phyloP scores from a whole-genome alignment of 2,888 invertebrate genomes.

The Phyto melanocephala region DNA sequence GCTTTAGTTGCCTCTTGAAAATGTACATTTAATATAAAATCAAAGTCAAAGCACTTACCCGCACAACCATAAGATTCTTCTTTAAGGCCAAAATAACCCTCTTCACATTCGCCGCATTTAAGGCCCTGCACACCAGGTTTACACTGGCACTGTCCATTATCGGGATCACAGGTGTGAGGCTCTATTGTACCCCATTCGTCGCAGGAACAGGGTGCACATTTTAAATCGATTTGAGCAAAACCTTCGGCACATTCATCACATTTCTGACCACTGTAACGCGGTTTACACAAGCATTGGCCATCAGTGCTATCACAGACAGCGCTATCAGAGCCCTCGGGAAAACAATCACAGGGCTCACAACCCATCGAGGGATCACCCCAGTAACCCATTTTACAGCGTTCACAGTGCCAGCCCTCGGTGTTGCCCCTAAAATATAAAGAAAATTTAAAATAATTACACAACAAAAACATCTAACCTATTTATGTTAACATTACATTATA shows the following conservation, averaged over 20 bases:
- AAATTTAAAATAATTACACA: background rate
- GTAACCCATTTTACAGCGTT: slow-evolving; percentile 83
- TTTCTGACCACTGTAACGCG: slow-evolving; percentile 85
- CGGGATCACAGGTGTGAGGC: slow-evolving; percentile 83
- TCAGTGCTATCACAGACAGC: slow-evolving; percentile 85
- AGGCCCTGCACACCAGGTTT: slow-evolving; percentile 88
- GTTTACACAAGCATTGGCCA: slow-evolving; percentile 88
- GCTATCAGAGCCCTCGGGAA: slow-evolving; percentile 85
- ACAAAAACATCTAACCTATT: background rate
- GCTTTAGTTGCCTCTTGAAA: slow-evolving; percentile 45
- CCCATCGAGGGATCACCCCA: slow-evolving; percentile 83
- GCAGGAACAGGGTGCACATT: slow-evolving; percentile 91
- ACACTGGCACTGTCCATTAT: slow-evolving; percentile 89
- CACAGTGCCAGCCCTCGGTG: slow-evolving; percentile 84
- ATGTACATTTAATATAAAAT: background rate
- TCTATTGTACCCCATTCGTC: slow-evolving; percentile 84
- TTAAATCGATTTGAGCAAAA: slow-evolving; percentile 86
- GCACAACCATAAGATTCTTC: slow-evolving; percentile 72
- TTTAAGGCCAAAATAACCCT: slow-evolving; percentile 85
- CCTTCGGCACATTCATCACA: slow-evolving; percentile 85
- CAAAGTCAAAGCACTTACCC: slow-evolving; percentile 71
- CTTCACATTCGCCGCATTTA: slow-evolving; percentile 86
- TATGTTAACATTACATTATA: background rate
- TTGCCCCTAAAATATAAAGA: slow-evolving; percentile 78
- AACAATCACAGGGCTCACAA: slow-evolving; percentile 89